Evolutionary conservation across 2,797 vertebrate species (phyloP).

Genomic region (Amphiprion clarkii): DNA sequence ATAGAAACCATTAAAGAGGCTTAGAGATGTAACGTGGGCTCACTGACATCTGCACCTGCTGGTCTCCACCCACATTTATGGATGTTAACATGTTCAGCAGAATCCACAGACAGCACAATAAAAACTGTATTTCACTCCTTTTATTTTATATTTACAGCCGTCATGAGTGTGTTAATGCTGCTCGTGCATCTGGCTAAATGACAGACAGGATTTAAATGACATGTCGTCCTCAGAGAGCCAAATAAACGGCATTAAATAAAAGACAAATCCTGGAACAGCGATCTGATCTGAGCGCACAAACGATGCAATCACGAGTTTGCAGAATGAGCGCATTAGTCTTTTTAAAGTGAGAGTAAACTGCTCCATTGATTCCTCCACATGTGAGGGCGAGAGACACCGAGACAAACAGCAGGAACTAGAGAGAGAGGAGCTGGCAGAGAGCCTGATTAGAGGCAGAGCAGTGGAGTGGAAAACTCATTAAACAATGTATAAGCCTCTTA

Average conservation of each 20-base stretch:
- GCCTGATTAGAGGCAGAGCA: constrained; percentile 92
- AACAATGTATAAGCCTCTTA: constrained; percentile 94
- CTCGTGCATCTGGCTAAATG: not conserved
- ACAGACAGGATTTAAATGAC: too few relatives aligned
- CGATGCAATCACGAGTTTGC: constrained; percentile 2
- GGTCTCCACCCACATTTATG: not conserved
- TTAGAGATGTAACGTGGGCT: constrained; percentile 24
- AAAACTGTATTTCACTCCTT: too few relatives aligned
- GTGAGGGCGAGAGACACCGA: constrained; percentile 11
- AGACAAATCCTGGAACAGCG: not conserved
- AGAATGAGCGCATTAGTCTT: constrained; percentile 1
- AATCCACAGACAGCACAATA: too few relatives aligned
- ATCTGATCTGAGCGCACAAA: not conserved
- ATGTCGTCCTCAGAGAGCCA: not conserved
- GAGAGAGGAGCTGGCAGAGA: constrained; percentile 77
- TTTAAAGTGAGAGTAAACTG: not conserved
- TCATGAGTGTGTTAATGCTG: too few relatives aligned
- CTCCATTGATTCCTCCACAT: constrained; percentile 18
- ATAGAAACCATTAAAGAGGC: not conserved
- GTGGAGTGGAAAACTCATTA: constrained; percentile 96
- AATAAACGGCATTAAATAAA: not conserved
- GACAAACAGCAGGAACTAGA: constrained; percentile 78
- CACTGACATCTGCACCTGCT: constrained; percentile 16
- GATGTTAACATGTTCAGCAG: too few relatives aligned
- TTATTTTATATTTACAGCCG: too few relatives aligned